Conservation (phyloP, 2,113 vertebrate genomes). For the Lonchura striata region DNA sequence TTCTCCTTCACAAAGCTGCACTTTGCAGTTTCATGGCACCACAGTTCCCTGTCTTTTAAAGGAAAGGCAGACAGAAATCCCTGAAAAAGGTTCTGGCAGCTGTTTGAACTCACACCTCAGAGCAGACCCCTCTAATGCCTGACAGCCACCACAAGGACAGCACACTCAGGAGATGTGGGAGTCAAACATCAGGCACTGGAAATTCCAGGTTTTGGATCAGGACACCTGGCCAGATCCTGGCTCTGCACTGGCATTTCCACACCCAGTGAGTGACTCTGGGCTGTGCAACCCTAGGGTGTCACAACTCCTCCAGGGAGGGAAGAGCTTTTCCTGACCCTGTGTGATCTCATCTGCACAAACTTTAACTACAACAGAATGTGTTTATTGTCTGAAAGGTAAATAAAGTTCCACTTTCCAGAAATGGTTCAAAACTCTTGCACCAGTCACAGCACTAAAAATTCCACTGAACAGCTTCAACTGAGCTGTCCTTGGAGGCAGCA, state of each 20-base stretch:
- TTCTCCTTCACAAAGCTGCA: background rate
- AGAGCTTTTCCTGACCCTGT: background rate
- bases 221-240: background rate
- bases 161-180: background rate
- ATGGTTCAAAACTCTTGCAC: background rate
- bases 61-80: background rate
- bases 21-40: background rate
- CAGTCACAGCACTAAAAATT: background rate
- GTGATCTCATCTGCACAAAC: background rate
- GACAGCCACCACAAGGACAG: background rate
- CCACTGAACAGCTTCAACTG: background rate
- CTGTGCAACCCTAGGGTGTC: background rate
- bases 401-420: background rate
- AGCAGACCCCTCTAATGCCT: background rate
- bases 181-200: background rate
- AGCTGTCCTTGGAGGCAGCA: background rate
- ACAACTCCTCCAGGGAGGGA: background rate
- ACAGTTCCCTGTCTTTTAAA: fast-evolving
- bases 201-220: background rate
- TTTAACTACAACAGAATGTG: background rate
- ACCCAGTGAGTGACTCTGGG: background rate
- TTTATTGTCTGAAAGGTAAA: background rate
- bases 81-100: background rate
- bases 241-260: background rate
- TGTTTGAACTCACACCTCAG: background rate